Evolutionary conservation across 35 echinoderm and acorn worm genomes (phyloP).

Genomic region (Diadema setosum): DNA sequence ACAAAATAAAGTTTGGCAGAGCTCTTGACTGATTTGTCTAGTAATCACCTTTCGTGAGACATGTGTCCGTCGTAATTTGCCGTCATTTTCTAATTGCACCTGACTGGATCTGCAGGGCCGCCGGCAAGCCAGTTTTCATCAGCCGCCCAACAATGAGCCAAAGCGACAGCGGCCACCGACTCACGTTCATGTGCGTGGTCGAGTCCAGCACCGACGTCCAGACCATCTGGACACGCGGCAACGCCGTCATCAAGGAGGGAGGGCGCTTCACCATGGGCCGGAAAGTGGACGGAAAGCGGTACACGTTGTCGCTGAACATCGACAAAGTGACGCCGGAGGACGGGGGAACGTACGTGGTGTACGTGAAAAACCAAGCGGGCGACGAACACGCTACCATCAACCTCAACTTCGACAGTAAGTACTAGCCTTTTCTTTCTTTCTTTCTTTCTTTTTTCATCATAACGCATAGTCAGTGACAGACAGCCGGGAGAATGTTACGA

Average conservation of each 20-base stretch:
- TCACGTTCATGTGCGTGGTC: slow-evolving; percentile 66
- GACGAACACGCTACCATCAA: slow-evolving; percentile 81
- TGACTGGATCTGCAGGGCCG: background rate
- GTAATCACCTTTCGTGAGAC: too few relatives aligned
- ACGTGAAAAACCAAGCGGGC: slow-evolving; percentile 43
- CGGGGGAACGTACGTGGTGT: slow-evolving; percentile 68
- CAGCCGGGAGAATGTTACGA: too few relatives aligned
- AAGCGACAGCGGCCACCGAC: slow-evolving; percentile 70
- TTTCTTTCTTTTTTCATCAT: background rate
- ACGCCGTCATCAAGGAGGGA: slow-evolving; percentile 52
- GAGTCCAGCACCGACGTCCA: slow-evolving; percentile 52
- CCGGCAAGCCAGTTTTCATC: slow-evolving; percentile 54
- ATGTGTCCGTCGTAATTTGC: too few relatives aligned
- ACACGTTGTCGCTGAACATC: slow-evolving; percentile 56
- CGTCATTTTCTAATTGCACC: background rate
- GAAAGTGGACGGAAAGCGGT: slow-evolving; percentile 45
- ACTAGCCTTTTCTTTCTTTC: background rate
- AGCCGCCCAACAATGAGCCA: slow-evolving; percentile 81
- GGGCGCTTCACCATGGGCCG: slow-evolving; percentile 60
- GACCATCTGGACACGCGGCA: slow-evolving; percentile 64
- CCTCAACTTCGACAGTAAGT: slow-evolving; percentile 98
- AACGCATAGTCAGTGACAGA: too few relatives aligned
- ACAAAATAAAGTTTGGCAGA: too few relatives aligned
- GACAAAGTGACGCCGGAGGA: slow-evolving; percentile 82
- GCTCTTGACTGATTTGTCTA: too few relatives aligned